Evolutionary conservation across 2,888 invertebrate species (phyloP), one percentile per base, ranked within the genome.

Genomic region (Eupsilia transversa): DNA sequence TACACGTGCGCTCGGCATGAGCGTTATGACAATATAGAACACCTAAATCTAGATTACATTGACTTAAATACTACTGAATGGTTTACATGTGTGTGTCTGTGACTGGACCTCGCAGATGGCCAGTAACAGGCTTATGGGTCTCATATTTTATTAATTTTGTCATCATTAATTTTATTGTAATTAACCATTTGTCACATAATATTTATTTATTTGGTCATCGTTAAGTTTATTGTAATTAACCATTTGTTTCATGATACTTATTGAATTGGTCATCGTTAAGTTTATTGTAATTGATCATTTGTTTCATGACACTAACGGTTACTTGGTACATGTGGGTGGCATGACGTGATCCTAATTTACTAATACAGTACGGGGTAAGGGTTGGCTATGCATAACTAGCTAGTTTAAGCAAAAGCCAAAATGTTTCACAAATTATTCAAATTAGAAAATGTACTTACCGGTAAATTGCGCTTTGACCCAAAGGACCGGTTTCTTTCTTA

Each of bases 381-480:
- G 52, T 52, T 52, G 52, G 52, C 52, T 52, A 52, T n/a, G 52
- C 52, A 52, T 52, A n/a, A 52, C 52, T n/a, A n/a, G n/a, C n/a
- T n/a, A n/a, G n/a, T 64, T 23, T 23, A 46, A n/a, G 14, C 9
- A 64, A 46, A 33, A 30, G 23, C 23, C 12, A 43, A 49, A 9
- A 41, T 20, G 3, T 63, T 12, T 63, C 27, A 12, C 20, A 61
- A 38, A 27, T 61, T 23, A 33, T 33, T 35, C 0, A 60, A 41
- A 10, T 10, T 20, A 10, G 0, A 41, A 63, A 63, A 41, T 3
- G 27, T 57, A 20, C n/a, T n/a, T n/a, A n/a, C 33, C 33, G 23
- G 23, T 12, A 33, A 33, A 33, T 14, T 35, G 33, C 0, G 6
- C 7, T 35, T 20, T 56, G 14, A 30, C 30, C 30, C 17, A 56